Evolutionary conservation across 2,113 vertebrate genomes (phyloP), one percentile per base, ranked within the genome.

Genomic region (Macaca mulatta): DNA sequence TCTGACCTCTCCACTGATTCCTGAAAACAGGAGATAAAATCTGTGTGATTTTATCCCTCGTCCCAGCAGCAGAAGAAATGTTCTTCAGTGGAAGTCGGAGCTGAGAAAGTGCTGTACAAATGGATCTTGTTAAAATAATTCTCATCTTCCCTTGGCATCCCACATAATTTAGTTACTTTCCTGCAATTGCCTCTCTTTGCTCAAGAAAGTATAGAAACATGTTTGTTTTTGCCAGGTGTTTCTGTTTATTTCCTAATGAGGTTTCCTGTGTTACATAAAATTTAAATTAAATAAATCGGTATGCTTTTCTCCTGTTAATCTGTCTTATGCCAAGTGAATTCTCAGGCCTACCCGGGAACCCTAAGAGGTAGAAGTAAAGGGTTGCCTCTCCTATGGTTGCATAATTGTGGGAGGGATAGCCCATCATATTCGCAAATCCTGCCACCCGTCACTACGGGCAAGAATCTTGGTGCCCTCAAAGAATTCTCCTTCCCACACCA

Each of bases 361-460:
- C 69, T 3, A 14, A 13, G 43, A 64, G 55, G 14, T 14, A 4
- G 32, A 64, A 32, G 14, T 23, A 27, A 17, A 30, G 3, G 22
- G 32, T 13, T 9, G 38, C 30, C 13, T 38, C 9, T 0, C 18
- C 87, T 22, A 11, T 1, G 8, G 86, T 8, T 9, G 5, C 30
- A 2, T 10, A 3, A 11, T 57, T 13, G 2, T 1, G 25, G n/a
- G 61, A 40, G 4, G 3, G 23, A 25, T 35, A 30, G 9, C 3
- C 64, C 9, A 4, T 10, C 1, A 6, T 16, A 13, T 2, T 32
- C 27, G 8, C 22, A 70, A 30, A 3, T 7, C n/a, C n/a, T 10
- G 5, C 12, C 45, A 13, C 22, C 22, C 8, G 45, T 1, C 23
- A 8, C 4, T 10, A 5, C 1, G 8, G 22, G 10, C 23, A 35